Evolutionary conservation across 2,888 invertebrate genomes (phyloP).

Genomic region (Nudaria mundana): DNA sequence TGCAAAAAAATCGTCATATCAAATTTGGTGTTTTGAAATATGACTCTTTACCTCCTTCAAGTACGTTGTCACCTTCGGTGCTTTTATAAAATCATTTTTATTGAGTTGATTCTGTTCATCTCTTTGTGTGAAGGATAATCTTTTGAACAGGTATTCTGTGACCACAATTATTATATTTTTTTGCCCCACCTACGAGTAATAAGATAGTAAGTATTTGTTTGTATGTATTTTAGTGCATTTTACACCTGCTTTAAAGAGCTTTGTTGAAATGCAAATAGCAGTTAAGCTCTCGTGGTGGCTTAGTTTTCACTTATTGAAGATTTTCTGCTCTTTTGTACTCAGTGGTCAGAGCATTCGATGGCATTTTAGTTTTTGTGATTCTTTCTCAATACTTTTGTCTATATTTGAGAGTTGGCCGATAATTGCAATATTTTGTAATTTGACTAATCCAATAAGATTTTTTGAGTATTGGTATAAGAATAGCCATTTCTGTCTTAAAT

Average conservation of each 20-base stretch:
- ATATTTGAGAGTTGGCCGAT: too few relatives aligned
- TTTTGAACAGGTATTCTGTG: slow-evolving; percentile 62
- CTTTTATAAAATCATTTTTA: slow-evolving; percentile 55
- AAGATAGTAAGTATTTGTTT: slow-evolving; percentile 43
- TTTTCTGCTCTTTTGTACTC: too few relatives aligned
- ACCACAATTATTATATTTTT: slow-evolving; percentile 56
- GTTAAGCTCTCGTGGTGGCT: too few relatives aligned
- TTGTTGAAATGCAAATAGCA: slow-evolving; percentile 55
- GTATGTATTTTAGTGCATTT: slow-evolving; percentile 33
- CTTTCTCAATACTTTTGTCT: too few relatives aligned
- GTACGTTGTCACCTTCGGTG: slow-evolving; percentile 49
- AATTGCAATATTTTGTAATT: too few relatives aligned
- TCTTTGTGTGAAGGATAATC: slow-evolving; percentile 55
- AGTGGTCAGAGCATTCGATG: too few relatives aligned
- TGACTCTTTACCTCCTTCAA: slow-evolving; percentile 58
- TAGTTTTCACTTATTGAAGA: too few relatives aligned
- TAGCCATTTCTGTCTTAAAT: too few relatives aligned
- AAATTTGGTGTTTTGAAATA: slow-evolving; percentile 71
- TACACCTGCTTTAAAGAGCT: slow-evolving; percentile 46
- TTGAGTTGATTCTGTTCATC: slow-evolving; percentile 58
- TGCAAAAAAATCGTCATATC: slow-evolving; percentile 63
- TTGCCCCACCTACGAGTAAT: slow-evolving; percentile 41
- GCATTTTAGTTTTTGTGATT: too few relatives aligned
- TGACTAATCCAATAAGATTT: too few relatives aligned
- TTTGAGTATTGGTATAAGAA: too few relatives aligned